A percentile compares a stretch with the other conserved stretches of the same genome.
phyloP scores from a whole-genome alignment of 2,797 vertebrate species.

The Gymnodraco acuticeps region DNA sequence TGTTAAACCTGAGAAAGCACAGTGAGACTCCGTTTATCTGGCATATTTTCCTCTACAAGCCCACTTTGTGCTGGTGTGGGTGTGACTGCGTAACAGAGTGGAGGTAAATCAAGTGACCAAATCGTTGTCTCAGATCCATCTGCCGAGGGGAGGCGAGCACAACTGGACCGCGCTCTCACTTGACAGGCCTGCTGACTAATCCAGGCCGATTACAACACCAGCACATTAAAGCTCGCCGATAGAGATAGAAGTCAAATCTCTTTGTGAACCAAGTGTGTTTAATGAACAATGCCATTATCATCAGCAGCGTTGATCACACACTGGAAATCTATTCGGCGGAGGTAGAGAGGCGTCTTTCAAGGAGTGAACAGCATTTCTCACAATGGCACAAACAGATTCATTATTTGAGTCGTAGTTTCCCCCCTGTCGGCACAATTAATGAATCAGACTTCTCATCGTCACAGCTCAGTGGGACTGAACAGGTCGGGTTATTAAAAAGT shows the following conservation, averaged over 20 bases:
- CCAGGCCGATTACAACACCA: constrained; percentile 69
- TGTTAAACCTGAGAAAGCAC: constrained; percentile 80
- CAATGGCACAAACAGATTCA: constrained; percentile 73
- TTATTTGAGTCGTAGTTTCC: constrained; percentile 69
- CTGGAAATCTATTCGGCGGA: constrained; percentile 50
- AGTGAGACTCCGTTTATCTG: constrained; percentile 66
- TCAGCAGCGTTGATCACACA: constrained; percentile 55
- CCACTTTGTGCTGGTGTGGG: constrained; percentile 45
- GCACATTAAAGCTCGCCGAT: constrained; percentile 45
- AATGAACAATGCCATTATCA: constrained; percentile 73
- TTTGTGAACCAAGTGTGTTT: constrained; percentile 71
- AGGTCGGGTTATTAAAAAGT: constrained; percentile 80
- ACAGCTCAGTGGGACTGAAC: constrained; percentile 71
- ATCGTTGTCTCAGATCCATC: constrained; percentile 64
- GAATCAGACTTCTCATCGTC: constrained; percentile 74
- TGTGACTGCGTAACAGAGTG: constrained; percentile 38
- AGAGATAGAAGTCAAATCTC: constrained; percentile 68
- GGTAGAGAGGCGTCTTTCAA: constrained; percentile 44
- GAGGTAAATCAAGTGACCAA: constrained; percentile 53
- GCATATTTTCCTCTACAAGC: constrained; percentile 54
- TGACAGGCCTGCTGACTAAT: constrained; percentile 75
- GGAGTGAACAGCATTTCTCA: constrained; percentile 39
- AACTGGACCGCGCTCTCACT: constrained; percentile 61
- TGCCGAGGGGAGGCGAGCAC: constrained; percentile 44
- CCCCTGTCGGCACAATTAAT: constrained; percentile 74